Evolutionary conservation across 2,888 invertebrate genomes (phyloP).

Genomic region (Leucania comma): DNA sequence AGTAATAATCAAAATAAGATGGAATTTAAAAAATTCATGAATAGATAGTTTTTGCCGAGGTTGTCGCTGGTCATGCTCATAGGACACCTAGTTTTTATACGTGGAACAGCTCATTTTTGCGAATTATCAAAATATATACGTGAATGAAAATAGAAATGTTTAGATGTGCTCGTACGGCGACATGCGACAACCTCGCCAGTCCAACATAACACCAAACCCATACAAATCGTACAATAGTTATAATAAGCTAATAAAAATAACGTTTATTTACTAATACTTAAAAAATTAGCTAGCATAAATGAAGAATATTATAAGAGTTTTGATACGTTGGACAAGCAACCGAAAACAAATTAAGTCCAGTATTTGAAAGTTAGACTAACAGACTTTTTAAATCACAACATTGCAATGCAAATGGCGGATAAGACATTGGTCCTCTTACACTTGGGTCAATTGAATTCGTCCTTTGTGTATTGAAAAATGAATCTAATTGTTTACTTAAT

Average conservation of each 20-base stretch:
- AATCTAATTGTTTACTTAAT: conserved; percentile 65
- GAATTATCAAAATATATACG: conserved; percentile 30
- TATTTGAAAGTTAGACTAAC: conserved; percentile 60
- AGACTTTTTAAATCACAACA: conserved; percentile 47
- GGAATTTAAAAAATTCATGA: conserved; percentile 63
- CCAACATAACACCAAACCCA: conserved; percentile 67
- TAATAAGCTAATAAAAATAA: conserved; percentile 61
- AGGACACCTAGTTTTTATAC: conserved; percentile 58
- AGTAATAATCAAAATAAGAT: conserved; percentile 53
- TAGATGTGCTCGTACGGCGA: conserved; percentile 26
- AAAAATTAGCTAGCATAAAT: conserved; percentile 81
- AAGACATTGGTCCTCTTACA: conserved; percentile 35
- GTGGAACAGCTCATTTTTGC: conserved; percentile 42
- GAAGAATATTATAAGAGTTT: conserved; percentile 77
- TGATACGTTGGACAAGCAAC: conserved; percentile 81
- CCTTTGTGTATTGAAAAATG: conserved; percentile 51
- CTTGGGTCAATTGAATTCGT: conserved; percentile 46
- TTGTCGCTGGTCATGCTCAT: conserved; percentile 46
- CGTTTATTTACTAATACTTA: conserved; percentile 68
- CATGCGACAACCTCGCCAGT: conserved; percentile 45
- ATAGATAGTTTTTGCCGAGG: conserved; percentile 41
- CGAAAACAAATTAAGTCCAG: conserved; percentile 72
- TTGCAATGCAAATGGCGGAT: conserved; percentile 44
- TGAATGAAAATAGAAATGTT: conserved; percentile 19
- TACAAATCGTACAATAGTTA: conserved; percentile 54